phyloP scores from a whole-genome alignment of 2,797 vertebrate species.

The Gobionotothen gibberifrons region DNA sequence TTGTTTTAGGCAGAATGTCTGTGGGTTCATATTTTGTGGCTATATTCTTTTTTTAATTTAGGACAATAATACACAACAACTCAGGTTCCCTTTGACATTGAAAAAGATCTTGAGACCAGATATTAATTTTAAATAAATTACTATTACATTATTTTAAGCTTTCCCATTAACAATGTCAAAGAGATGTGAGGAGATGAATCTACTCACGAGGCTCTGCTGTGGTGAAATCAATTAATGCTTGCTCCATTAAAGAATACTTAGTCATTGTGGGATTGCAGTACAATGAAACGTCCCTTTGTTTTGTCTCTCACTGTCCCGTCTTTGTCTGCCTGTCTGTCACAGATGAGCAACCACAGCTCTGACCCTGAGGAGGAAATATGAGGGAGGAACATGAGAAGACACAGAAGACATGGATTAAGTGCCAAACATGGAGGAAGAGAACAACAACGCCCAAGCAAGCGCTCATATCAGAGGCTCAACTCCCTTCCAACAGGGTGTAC shows the following conservation, averaged over 20 bases:
- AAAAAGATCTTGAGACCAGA: not conserved
- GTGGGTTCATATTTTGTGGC: not conserved
- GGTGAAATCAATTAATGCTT: constrained; percentile 28
- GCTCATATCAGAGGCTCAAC: constrained; percentile 41
- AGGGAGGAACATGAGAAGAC: constrained; percentile 51
- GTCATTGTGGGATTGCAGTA: constrained; percentile 50
- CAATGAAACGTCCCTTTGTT: constrained; percentile 59
- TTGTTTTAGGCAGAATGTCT: not conserved
- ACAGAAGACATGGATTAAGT: constrained; percentile 58
- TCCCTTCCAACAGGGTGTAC: constrained; percentile 29
- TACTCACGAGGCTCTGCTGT: not conserved
- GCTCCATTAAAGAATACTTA: constrained; percentile 33
- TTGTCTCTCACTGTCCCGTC: constrained; percentile 19
- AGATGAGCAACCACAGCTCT: constrained; percentile 84
- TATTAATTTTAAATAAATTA: not conserved
- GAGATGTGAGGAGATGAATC: not conserved
- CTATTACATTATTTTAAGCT: not conserved
- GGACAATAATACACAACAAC: not conserved
- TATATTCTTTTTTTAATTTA: not conserved
- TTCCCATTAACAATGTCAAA: not conserved
- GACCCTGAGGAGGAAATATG: constrained; percentile 84
- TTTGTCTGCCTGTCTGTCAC: constrained; percentile 49
- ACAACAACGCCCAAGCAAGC: constrained; percentile 44
- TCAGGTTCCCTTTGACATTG: too few relatives aligned
- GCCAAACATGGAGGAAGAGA: constrained; percentile 78